Conservation (phyloP, 2,888 invertebrate species). For the Acheta domesticus region DNA sequence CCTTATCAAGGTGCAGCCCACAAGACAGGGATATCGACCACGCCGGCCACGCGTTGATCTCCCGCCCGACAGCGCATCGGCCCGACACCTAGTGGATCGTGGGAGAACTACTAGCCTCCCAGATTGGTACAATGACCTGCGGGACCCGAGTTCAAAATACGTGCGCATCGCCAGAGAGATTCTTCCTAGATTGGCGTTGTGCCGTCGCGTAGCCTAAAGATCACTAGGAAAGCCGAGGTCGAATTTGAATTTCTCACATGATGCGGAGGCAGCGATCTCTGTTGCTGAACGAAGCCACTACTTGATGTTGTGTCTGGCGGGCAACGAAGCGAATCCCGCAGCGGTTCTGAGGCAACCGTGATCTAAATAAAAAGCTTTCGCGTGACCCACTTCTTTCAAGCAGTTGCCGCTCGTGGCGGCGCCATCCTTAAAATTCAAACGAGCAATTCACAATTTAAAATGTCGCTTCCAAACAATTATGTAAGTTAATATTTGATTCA, state of each 20-base stretch:
- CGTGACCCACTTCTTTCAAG: background rate
- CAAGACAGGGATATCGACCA: background rate
- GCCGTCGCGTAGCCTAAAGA: no score
- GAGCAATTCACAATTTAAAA: no score
- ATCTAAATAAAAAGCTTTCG: background rate
- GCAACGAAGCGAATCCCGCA: background rate
- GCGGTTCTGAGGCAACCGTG: background rate
- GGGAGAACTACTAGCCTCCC: background rate
- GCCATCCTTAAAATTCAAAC: no score
- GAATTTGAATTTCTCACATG: no score
- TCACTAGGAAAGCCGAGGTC: no score
- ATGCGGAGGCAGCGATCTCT: no score
- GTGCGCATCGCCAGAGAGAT: background rate
- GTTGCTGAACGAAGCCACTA: no score
- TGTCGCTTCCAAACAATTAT: no score
- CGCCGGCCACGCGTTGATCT: background rate
- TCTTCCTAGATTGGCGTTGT: background rate
- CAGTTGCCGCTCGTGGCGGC: background rate
- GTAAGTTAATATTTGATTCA: no score
- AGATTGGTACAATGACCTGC: slow-evolving; percentile 2
- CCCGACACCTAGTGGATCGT: background rate
- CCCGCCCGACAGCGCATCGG: background rate
- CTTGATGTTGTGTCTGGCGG: background rate
- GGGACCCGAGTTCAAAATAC: background rate
- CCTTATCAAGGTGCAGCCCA: background rate